phyloP scores from a whole-genome alignment of 1,140 invertebrate genomes.

The Whitmania pigra region DNA sequence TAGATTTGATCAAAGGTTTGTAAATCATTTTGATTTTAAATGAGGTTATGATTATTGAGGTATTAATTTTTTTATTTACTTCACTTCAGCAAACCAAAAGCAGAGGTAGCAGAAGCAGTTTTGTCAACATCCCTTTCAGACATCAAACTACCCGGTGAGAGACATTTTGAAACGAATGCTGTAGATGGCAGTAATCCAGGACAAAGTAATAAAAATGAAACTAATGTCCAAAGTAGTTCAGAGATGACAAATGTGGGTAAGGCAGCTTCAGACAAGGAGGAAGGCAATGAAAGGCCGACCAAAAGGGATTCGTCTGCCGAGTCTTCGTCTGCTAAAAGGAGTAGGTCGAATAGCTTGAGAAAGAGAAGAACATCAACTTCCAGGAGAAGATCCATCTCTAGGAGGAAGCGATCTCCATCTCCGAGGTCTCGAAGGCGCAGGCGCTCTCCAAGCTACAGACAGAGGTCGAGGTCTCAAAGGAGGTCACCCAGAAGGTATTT shows the following conservation, averaged over 20 bases:
- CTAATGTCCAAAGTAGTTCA: too few species aligned
- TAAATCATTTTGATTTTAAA: too few species aligned
- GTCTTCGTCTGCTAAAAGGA: neutral
- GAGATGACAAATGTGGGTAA: neutral
- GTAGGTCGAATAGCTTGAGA: neutral
- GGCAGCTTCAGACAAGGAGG: constrained; percentile 9
- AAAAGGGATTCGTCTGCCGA: neutral
- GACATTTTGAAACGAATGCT: constrained; percentile 6
- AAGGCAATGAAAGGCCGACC: neutral
- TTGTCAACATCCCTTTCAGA: constrained; percentile 3
- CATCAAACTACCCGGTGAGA: constrained; percentile 1
- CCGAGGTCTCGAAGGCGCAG: neutral
- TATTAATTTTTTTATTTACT: too few species aligned
- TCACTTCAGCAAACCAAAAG: neutral
- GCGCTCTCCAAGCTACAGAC: neutral
- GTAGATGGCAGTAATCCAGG: neutral
- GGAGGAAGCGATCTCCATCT: constrained; percentile 2
- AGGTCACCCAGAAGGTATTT: neutral
- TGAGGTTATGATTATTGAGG: too few species aligned
- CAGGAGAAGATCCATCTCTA: neutral
- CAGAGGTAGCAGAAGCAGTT: neutral
- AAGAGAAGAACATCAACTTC: neutral
- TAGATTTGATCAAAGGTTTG: too few species aligned
- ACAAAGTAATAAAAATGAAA: neutral
- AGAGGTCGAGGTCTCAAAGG: neutral